Evolutionary conservation across 1,140 invertebrate genomes (phyloP), one percentile per base, ranked within the genome.

Genomic region (Bombus affinis): DNA sequence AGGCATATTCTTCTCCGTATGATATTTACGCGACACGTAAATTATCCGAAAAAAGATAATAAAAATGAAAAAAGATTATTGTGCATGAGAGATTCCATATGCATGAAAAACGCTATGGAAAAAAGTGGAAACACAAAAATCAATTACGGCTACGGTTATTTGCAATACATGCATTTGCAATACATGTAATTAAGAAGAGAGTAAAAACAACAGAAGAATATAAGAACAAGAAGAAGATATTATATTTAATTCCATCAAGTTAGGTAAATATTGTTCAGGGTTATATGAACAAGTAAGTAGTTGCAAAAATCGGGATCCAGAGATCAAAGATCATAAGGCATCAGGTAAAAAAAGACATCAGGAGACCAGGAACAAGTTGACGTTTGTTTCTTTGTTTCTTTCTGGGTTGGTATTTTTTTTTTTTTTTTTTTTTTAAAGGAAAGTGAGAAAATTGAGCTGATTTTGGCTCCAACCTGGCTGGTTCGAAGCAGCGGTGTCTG

Each of bases 391-490:
- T 42, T 73, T 73, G 42, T 42, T 44, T 57, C 22, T 39, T 70
- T 22, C 22, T 32, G 28, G 28, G 28, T 28, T 62, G 65, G 65
- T 6, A n/a, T 73, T n/a, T 73, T 37, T 68, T 68, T 70, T 3
- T 73, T 87, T n/a, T 44, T n/a, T 73, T 37, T 68, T 68, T 70
- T 3, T 73, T 87, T 87, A 87, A 83, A 87, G 89, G 91, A 89
- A 85, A 92, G 84, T 91, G 92, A 93, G 93, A 94, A 94, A 95
- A 95, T 90, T 95, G 93, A 94, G 94, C 94, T 94, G 94, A 94
- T 94, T 95, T 95, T 94, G 93, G 95, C 94, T 95, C 95, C 95
- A 95, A 95, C 94, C 94, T 95, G 94, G 93, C 94, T 95, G 95
- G 94, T 95, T 94, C 95, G 94, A 95, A 94, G 94, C 93, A 94